phyloP scores from a whole-genome alignment of 2,797 vertebrate genomes.

The Hozukius guyotensis region DNA sequence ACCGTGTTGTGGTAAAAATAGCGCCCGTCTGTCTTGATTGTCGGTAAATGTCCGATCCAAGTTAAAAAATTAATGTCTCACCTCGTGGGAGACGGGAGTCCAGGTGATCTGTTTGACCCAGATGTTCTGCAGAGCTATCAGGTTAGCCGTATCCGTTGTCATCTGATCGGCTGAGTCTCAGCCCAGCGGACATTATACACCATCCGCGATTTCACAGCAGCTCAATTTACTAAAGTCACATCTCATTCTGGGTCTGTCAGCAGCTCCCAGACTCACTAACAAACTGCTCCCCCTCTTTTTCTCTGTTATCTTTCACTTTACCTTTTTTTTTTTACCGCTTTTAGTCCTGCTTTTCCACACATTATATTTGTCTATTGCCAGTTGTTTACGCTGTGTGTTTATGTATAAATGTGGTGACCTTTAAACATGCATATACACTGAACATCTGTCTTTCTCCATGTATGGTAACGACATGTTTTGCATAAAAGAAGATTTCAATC shows the following conservation, averaged over 20 bases:
- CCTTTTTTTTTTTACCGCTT: neutral
- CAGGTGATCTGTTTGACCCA: constrained; percentile 66
- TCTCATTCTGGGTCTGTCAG: constrained; percentile 62
- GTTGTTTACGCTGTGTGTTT: neutral
- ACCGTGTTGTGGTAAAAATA: constrained; percentile 3
- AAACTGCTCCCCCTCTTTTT: constrained; percentile 29
- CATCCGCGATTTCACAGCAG: constrained; percentile 52
- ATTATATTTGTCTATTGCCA: neutral
- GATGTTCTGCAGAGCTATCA: constrained; percentile 56
- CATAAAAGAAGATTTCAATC: constrained; percentile 50
- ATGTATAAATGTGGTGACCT: constrained; percentile 25
- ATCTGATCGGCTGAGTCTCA: constrained; percentile 59
- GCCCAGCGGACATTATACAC: constrained; percentile 64
- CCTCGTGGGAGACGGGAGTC: constrained; percentile 17
- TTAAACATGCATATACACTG: constrained; percentile 3
- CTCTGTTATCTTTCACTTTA: constrained; percentile 39
- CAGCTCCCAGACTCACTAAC: constrained; percentile 52
- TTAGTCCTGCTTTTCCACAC: constrained; percentile 1
- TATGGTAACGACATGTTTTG: constrained; percentile 43
- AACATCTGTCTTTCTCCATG: constrained; percentile 27
- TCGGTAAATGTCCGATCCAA: neutral
- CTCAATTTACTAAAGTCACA: constrained; percentile 69
- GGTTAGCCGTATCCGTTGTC: constrained; percentile 61
- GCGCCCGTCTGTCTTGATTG: neutral
- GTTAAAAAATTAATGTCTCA: constrained; percentile 40